Evolutionary conservation across 2,113 vertebrate species (phyloP).

Genomic region (Clarias macrocephalus): DNA sequence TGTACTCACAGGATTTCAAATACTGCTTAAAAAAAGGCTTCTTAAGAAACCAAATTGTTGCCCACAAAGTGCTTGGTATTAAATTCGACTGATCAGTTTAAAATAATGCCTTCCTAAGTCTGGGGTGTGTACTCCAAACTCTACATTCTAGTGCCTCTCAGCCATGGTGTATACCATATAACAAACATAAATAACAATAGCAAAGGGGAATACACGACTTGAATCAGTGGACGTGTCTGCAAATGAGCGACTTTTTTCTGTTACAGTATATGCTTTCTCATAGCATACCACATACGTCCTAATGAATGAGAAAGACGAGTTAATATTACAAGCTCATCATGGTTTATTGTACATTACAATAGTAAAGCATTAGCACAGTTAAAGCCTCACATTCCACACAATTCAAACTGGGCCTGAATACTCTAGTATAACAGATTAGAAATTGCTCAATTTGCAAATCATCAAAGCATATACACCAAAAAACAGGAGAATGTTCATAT

Average conservation of each 20-base stretch:
- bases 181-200: background rate
- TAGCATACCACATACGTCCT: slow-evolving; percentile 30
- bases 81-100: background rate
- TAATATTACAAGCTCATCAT: slow-evolving; percentile 47
- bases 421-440: slow-evolving; percentile 38
- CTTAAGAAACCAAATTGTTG: background rate
- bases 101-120: background rate
- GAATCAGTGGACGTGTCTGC: background rate
- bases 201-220: background rate
- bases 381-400: slow-evolving; percentile 55
- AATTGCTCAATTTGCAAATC: slow-evolving; percentile 50
- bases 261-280: background rate
- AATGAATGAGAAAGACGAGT: slow-evolving; percentile 34
- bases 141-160: background rate
- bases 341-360: slow-evolving; percentile 55
- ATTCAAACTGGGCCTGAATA: slow-evolving; percentile 44
- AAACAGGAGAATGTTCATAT: slow-evolving; percentile 44
- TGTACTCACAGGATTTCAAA: background rate
- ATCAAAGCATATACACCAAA: slow-evolving; percentile 51
- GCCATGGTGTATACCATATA: background rate
- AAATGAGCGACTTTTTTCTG: background rate
- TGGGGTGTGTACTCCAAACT: background rate
- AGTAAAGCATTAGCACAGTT: slow-evolving; percentile 56
- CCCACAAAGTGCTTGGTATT: background rate
- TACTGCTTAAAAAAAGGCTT: no score